Conservation (phyloP, 23 tunicate species). For the Botrylloides violaceus region DNA sequence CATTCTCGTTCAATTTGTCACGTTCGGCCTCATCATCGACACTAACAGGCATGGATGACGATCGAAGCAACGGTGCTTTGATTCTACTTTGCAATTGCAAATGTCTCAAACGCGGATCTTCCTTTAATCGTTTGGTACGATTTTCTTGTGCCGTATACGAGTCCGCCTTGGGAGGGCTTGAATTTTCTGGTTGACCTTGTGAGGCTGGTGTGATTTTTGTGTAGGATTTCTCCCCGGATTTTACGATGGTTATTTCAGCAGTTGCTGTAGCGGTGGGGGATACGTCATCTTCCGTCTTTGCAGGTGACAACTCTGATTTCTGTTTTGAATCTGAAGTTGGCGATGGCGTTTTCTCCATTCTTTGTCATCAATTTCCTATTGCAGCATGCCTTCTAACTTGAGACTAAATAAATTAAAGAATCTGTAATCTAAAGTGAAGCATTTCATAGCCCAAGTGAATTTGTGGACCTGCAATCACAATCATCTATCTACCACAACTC, state of each 20-base stretch:
- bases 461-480: too few relatives aligned
- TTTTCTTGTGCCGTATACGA: constrained; percentile 6
- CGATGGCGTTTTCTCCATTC: too few relatives aligned
- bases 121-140: constrained; percentile 12
- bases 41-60: constrained; percentile 73
- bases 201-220: constrained; percentile 11
- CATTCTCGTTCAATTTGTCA: background rate
- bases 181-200: background rate
- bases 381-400: too few relatives aligned
- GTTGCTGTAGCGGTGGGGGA: too few relatives aligned
- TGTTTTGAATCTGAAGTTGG: too few relatives aligned
- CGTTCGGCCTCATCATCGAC: constrained; percentile 5
- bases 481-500: too few relatives aligned
- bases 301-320: too few relatives aligned
- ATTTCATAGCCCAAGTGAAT: too few relatives aligned
- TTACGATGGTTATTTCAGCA: constrained; percentile 4
- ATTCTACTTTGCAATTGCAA: background rate
- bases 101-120: constrained; percentile 10
- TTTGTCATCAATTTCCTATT: too few relatives aligned
- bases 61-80: constrained; percentile 37
- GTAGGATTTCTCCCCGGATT: constrained; percentile 3
- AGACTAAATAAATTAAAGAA: too few relatives aligned
- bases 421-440: too few relatives aligned
- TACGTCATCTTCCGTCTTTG: too few relatives aligned
- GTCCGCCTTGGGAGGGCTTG: background rate